Base-by-base conservation (phyloP, 2,888 invertebrate species). In the Drosophila acutilabella region DNA sequence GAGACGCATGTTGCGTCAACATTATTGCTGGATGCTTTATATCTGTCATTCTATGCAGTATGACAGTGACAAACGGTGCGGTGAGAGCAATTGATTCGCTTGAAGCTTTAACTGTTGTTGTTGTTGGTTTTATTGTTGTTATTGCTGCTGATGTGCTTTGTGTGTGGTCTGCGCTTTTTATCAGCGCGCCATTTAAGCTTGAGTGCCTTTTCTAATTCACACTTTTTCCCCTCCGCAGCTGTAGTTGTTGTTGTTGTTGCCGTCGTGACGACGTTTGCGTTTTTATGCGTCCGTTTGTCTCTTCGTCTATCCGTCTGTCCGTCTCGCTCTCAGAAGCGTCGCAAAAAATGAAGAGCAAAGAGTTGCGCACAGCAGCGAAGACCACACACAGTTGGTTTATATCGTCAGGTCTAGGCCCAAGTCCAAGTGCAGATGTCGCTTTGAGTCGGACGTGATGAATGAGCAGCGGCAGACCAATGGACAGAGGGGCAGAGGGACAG, bases 181-280 rank as follows among this genome's bases (percentile, higher is more conserved):
- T 81, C 81, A 72, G 59, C 64, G 65, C 61, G 68, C 77, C 80
- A 85, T 85, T 85, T 85, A 87, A 74, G 87, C 84, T 76, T 87
- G 84, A 85, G 84, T 87, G 87, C 84, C 78, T 85, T 85, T 81
- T 87, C 87, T 80, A 85, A 85, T 85, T 85, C 84, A 87, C 84
- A 85, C 84, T 85, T 87, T 81, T 82, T 51, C 58, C 44, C 36
- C 36, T 44, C 14, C 57, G 40, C 11, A 56, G 38, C 14, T 60
- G 42, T 38, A 45, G 23, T 45, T 58, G 40, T 44, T 41, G 54
- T 14, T 45, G 44, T 44, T 68, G 26, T 36, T 59, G 54, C 7
- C 54, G 53, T 48, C 65, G 74, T 82, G 81, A 78, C 87, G 71
- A 83, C 84, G 86, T 86, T 79, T 65, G 84, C 81, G 77, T 71